Base-by-base conservation (phyloP, 2,888 invertebrate genomes). In the Eristalinus aeneus region DNA sequence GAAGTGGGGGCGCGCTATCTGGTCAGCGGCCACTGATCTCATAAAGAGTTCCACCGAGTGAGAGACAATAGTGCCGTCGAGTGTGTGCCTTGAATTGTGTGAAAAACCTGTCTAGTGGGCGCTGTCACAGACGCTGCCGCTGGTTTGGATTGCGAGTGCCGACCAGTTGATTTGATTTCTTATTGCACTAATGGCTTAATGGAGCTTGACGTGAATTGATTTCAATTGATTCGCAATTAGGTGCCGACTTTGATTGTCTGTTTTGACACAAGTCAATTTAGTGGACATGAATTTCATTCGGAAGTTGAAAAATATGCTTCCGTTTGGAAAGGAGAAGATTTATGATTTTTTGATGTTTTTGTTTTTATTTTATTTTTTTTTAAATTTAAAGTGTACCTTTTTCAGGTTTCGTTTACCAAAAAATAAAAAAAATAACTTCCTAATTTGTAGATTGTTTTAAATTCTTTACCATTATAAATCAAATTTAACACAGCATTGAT, bases 201-300 rank as follows among this genome's bases (percentile, higher is more conserved):
- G 65, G 54, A 36, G 69, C 65, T 75, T 71, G 74, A 60, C 12
- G 79, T 79, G 65, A 84, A 79, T 74, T 84, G 78, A 74, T 75
- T 80, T 56, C 84, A 79, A 79, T 79, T 80, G 71, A 80, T 80
- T 76, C 6, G 80, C 67, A 60, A 83, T 78, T 73, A 64, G 34
- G 22, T 64, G 39, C 60, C 34, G 16, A 32, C 39, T 67, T 31
- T 34, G 53, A 61, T 72, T 73, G 54, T 8, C 32, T 54, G 67
- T 73, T 67, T 22, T 61, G 63, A 71, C 46, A 65, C 65, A 78
- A 65, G n/a, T 78, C 60, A 71, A 22, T 34, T 58, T 27, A 58
- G 39, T 69, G 36, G 39, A 68, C 8, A 46, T 46, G 8, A 16
- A 8, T 16, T 16, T 8, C 16, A 1, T 16, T 8, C 46, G 46